phyloP scores from a whole-genome alignment of 2,888 invertebrate genomes.

The Apodemia mormo region DNA sequence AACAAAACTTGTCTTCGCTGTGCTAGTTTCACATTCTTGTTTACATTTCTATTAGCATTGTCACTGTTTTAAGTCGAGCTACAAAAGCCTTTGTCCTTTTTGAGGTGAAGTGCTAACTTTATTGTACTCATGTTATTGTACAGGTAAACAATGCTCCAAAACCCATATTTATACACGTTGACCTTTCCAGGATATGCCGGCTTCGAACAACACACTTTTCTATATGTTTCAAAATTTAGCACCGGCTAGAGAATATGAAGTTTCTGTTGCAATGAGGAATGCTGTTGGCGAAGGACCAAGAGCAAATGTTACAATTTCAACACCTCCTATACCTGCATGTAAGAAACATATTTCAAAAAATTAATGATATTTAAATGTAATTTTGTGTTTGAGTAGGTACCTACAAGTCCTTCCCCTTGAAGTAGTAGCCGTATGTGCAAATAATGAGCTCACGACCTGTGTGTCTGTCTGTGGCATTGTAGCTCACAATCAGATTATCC shows the following conservation, averaged over 20 bases:
- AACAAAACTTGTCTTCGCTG: neutral
- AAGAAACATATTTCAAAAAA: conserved; percentile 43
- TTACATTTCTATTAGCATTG: conserved; percentile 9
- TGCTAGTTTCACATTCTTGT: neutral
- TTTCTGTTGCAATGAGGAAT: conserved; percentile 91
- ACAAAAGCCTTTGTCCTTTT: conserved; percentile 16
- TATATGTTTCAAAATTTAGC: conserved; percentile 90
- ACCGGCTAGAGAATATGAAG: conserved; percentile 87
- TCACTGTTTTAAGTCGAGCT: conserved; percentile 16
- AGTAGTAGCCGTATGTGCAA: neutral
- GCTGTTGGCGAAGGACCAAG: conserved; percentile 90
- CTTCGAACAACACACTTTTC: conserved; percentile 85
- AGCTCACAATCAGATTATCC: no score
- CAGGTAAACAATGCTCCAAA: neutral
- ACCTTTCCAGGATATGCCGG: conserved; percentile 86
- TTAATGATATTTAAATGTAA: neutral
- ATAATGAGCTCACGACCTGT: no score
- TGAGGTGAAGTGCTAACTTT: neutral
- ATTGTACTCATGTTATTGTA: conserved; percentile 28
- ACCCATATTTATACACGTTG: conserved; percentile 12
- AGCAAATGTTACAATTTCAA: conserved; percentile 84
- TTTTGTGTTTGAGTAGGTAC: neutral
- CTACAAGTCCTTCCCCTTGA: no score
- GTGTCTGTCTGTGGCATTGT: no score
- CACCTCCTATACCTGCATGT: conserved; percentile 86